These are phyloP conservation scores for Phoxinus phoxinus DNA, from an alignment of 2,113 vertebrate species.

Conservation along the genomic window DNA sequence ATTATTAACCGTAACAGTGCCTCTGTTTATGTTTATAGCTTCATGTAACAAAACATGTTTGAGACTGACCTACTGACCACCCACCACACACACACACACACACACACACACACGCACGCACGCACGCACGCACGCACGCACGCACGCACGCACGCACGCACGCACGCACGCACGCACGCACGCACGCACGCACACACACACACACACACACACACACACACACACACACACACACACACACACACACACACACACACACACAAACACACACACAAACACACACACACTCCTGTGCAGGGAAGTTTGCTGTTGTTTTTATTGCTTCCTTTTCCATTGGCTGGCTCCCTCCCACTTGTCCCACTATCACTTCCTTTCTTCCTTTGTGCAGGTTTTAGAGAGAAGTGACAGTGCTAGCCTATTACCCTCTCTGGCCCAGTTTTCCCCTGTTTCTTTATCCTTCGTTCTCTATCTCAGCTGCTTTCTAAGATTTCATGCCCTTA, in stretches of 20 bases:
- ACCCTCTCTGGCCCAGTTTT: constrained; percentile 72
- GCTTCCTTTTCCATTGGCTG: constrained; percentile 78
- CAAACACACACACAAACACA: constrained; percentile 38
- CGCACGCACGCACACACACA: constrained; percentile 41
- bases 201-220: too few relatives aligned
- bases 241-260: constrained; percentile 33
- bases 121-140: constrained; percentile 10
- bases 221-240: constrained; percentile 32
- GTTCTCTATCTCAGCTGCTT: constrained; percentile 53
- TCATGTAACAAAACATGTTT: not conserved
- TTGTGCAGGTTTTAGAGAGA: constrained; percentile 70
- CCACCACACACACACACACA: not conserved
- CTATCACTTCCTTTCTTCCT: constrained; percentile 70
- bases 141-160: constrained; percentile 41
- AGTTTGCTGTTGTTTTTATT: constrained; percentile 78
- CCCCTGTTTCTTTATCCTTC: constrained; percentile 74
- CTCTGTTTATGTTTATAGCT: constrained; percentile 4
- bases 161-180: constrained; percentile 56
- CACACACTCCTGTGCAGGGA: constrained; percentile 73
- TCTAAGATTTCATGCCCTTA: constrained; percentile 49
- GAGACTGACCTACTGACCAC: constrained; percentile 30
- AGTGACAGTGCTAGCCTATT: constrained; percentile 76
- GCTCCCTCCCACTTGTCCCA: constrained; percentile 37
- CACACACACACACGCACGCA: constrained; percentile 23
- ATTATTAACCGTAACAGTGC: not conserved